Conservation (phyloP, 1,140 invertebrate genomes). For the Anagrus nilaparvatae region DNA sequence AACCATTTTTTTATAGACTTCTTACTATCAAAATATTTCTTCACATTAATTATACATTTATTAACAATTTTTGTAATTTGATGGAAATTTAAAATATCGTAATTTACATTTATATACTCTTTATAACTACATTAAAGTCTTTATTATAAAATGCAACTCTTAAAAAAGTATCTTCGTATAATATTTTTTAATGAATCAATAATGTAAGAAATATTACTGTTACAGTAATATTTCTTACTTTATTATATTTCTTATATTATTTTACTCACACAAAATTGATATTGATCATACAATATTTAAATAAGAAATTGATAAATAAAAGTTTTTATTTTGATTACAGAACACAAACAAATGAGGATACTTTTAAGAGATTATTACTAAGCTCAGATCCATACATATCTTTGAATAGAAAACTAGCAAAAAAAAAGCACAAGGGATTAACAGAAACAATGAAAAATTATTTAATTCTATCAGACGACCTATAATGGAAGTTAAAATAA, state of each 20-base stretch:
- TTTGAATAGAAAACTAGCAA: not conserved
- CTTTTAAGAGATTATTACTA: constrained; percentile 20
- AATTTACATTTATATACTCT: too few relatives aligned
- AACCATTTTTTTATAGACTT: too few relatives aligned
- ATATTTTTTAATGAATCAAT: not conserved
- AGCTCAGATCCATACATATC: constrained; percentile 22
- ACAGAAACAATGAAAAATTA: too few relatives aligned
- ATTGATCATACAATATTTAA: not conserved
- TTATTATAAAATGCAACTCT: too few relatives aligned
- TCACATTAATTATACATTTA: too few relatives aligned
- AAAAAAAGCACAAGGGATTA: not conserved
- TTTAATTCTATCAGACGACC: too few relatives aligned
- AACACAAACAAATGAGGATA: constrained; percentile 18
- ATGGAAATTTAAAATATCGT: too few relatives aligned
- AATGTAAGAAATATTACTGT: too few relatives aligned
- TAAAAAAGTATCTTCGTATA: not conserved
- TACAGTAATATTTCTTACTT: not conserved
- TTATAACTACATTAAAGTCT: too few relatives aligned
- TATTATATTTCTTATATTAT: not conserved
- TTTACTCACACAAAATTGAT: not conserved
- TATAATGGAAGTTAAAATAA: too few relatives aligned
- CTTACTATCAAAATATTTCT: too few relatives aligned
- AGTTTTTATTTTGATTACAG: not conserved
- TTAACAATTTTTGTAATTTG: too few relatives aligned
- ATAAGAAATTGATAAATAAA: not conserved